A percentile compares a stretch with the other conserved stretches of the same genome.
Conservation (phyloP, 2,888 invertebrate genomes). For the Rotaria macrura region DNA sequence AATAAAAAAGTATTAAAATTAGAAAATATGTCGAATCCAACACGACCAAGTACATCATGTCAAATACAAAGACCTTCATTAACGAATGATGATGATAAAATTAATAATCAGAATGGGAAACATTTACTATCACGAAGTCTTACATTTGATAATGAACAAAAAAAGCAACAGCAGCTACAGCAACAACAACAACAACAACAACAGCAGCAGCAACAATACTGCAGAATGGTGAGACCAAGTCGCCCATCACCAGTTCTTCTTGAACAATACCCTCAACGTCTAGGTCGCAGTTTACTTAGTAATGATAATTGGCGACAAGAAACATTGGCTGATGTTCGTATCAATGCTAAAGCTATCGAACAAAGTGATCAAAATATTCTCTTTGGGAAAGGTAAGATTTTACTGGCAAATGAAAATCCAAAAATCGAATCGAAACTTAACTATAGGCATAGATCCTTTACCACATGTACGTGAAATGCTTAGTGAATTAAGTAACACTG, state of each 20-base stretch:
- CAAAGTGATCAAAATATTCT: constrained; percentile 22
- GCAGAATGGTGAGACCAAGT: neutral
- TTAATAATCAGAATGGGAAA: neutral
- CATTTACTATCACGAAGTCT: neutral
- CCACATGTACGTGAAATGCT: constrained; percentile 47
- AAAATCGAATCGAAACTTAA: neutral
- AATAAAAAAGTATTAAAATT: neutral
- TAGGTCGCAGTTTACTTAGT: constrained; percentile 1
- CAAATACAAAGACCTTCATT: neutral
- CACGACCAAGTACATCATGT: constrained; percentile 11
- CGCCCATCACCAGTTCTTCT: neutral
- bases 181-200: neutral
- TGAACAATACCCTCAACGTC: neutral
- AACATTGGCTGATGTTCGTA: neutral
- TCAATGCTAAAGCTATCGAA: neutral
- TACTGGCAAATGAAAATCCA: too few relatives aligned
- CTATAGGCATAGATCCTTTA: constrained; percentile 40
- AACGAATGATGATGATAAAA: neutral
- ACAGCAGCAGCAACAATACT: neutral
- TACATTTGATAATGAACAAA: neutral
- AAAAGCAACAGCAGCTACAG: neutral
- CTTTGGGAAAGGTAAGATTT: neutral
- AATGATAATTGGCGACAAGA: constrained; percentile 21
- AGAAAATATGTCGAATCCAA: neutral
- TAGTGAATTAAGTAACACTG: constrained; percentile 45